Base-by-base conservation (phyloP, 2,888 invertebrate genomes). In the Myopa tessellatipennis region DNA sequence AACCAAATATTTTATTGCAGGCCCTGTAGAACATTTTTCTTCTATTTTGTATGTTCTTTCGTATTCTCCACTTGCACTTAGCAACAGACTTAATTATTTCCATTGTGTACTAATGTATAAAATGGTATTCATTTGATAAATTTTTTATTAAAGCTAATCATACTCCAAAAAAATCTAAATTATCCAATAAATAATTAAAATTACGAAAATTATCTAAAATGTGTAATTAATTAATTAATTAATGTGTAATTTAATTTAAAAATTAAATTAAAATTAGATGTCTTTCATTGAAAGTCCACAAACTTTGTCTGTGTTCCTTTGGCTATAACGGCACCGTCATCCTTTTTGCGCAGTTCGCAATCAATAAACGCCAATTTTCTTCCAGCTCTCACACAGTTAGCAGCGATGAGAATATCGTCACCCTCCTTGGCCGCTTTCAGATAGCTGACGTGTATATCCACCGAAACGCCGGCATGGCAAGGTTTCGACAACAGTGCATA, bases 261-360 rank as follows among this genome's bases (percentile, higher is more conserved):
- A 70, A 18, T 18, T 52, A 18, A 7, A 4, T 55, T 55, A 14
- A 50, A 10, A 50, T 36, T 58, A 16, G 14, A 65, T 76, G 26
- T 68, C 12, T 55, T 1, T 60, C 38, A 61, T 52, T 76, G 26
- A 14, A 86, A 77, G 36, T 86, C 87, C 6, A 93, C 87, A 87
- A 91, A 96, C 88, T 97, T 97, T 0, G 95, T 96, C 86, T 98
- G 98, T 77, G 92, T 91, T 60, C 96, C 98, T 80, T 92, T 93
- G 5, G 96, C 97, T 72, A 98, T 88, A 2, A 97, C 83, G 68
- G 91, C 90, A 75, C 94, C 94, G 79, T 92, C 93, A 8, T 91
- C 90, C 88, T 96, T 96, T 79, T 95, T 94, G 65, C 91, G 92
- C 2, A 98, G 91, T 82, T 94, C 93, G 16, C 96, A 95, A 83